A percentile compares a stretch with the other conserved stretches of the same genome.
phyloP scores from a whole-genome alignment of 1,140 invertebrate species.

The Drosophila funebris region DNA sequence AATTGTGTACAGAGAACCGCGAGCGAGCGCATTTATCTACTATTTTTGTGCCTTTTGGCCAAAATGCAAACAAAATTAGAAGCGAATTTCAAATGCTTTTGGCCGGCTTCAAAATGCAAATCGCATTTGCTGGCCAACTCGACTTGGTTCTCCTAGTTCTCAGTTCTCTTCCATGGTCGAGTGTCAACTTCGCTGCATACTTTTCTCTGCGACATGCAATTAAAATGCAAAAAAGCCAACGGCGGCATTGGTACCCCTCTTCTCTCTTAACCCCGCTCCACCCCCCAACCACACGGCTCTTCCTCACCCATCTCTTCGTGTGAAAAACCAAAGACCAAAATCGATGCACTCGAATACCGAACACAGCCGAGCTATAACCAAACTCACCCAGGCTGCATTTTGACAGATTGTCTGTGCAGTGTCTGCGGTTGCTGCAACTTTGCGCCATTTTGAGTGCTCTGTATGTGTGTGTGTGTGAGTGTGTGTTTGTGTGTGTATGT shows the following conservation, averaged over 20 bases:
- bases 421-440: conserved; percentile 75
- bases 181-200: conserved; percentile 69
- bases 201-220: conserved; percentile 77
- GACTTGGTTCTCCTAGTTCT: background rate
- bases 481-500: conserved; percentile 45
- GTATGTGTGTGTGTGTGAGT: background rate
- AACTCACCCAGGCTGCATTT: conserved; percentile 26
- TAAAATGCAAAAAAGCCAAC: conserved; percentile 79
- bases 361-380: conserved; percentile 29
- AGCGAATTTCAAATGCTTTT: conserved; percentile 72
- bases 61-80: conserved; percentile 76
- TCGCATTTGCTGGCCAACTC: conserved; percentile 37
- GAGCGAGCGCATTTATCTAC: conserved; percentile 42
- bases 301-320: background rate
- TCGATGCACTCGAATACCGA: conserved; percentile 73
- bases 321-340: conserved; percentile 71
- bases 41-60: conserved; percentile 47
- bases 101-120: conserved; percentile 70
- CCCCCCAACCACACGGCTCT: background rate
- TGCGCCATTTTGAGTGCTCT: conserved; percentile 28
- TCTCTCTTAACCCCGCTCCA: no score
- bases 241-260: conserved; percentile 33
- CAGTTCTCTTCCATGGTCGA: background rate
- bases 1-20: conserved; percentile 52
- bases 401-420: conserved; percentile 61